A percentile compares a stretch with the other conserved stretches of the same genome.
Evolutionary conservation across 2,888 invertebrate genomes (phyloP).

Genomic region (Lasioglossum marginatum): DNA sequence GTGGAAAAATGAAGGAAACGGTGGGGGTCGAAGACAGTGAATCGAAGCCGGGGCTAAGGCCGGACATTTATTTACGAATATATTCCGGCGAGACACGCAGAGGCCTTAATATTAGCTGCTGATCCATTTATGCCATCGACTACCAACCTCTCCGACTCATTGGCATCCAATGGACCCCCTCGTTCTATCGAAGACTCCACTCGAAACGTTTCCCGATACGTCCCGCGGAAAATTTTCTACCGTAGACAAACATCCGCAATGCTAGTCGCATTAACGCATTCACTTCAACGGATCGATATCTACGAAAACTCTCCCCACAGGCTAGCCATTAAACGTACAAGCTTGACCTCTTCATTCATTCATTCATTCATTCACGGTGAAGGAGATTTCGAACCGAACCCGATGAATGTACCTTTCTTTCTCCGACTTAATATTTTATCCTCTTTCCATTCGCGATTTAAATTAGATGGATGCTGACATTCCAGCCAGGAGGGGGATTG

Average conservation of each 20-base stretch:
- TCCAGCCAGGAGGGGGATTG: too few relatives aligned
- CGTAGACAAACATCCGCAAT: background rate
- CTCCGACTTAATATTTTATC: background rate
- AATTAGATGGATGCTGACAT: background rate
- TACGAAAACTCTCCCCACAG: background rate
- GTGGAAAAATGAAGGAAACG: background rate
- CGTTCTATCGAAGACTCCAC: background rate
- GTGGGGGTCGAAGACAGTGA: background rate
- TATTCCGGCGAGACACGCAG: background rate
- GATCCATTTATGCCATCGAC: background rate
- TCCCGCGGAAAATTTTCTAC: background rate
- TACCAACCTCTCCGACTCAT: background rate
- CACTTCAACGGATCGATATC: background rate
- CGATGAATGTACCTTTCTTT: background rate
- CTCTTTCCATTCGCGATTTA: background rate
- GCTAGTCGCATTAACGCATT: background rate
- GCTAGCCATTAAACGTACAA: background rate
- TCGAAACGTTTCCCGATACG: background rate
- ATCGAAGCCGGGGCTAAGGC: background rate
- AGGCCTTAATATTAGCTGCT: slow-evolving; percentile 5
- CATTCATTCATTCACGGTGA: background rate
- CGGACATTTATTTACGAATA: slow-evolving; percentile 6
- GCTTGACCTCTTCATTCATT: background rate
- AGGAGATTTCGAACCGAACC: background rate
- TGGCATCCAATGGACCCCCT: slow-evolving; percentile 2